phyloP scores from a whole-genome alignment of 2,113 vertebrate species.

The Limnothrissa miodon region DNA sequence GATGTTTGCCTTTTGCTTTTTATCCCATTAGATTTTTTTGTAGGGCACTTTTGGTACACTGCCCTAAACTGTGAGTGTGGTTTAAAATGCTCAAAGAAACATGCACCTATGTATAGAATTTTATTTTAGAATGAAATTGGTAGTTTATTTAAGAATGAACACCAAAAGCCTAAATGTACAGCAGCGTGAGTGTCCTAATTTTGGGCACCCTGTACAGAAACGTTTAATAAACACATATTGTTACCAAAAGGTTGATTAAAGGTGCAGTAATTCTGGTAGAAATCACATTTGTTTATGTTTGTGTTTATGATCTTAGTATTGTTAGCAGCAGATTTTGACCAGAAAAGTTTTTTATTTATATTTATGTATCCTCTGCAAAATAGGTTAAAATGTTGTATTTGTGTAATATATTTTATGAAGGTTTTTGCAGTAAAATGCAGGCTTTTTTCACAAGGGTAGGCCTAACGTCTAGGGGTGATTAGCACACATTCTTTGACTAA shows the following conservation, averaged over 20 bases:
- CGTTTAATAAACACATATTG: conserved; percentile 51
- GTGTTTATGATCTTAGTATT: too few relatives aligned
- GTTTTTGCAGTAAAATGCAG: too few relatives aligned
- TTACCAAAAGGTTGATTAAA: conserved; percentile 23
- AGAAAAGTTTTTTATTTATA: too few relatives aligned
- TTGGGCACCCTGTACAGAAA: conserved; percentile 40
- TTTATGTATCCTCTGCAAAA: too few relatives aligned
- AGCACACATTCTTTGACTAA: too few relatives aligned
- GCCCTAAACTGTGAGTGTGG: neutral
- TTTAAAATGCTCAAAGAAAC: conserved; percentile 31
- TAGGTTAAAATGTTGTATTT: too few relatives aligned
- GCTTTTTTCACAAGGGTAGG: too few relatives aligned
- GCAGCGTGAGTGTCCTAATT: neutral
- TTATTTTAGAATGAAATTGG: conserved; percentile 40
- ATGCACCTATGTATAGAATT: conserved; percentile 20
- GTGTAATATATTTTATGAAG: too few relatives aligned
- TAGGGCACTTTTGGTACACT: neutral
- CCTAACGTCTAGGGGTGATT: too few relatives aligned
- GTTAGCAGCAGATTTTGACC: too few relatives aligned
- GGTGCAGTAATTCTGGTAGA: too few relatives aligned
- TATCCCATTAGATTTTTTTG: neutral
- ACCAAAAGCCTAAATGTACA: conserved; percentile 24
- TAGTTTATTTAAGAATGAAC: conserved; percentile 43
- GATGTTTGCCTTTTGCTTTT: neutral
- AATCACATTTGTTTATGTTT: too few relatives aligned